Conservation (phyloP, 2,113 vertebrate species). For the Zootoca vivipara region DNA sequence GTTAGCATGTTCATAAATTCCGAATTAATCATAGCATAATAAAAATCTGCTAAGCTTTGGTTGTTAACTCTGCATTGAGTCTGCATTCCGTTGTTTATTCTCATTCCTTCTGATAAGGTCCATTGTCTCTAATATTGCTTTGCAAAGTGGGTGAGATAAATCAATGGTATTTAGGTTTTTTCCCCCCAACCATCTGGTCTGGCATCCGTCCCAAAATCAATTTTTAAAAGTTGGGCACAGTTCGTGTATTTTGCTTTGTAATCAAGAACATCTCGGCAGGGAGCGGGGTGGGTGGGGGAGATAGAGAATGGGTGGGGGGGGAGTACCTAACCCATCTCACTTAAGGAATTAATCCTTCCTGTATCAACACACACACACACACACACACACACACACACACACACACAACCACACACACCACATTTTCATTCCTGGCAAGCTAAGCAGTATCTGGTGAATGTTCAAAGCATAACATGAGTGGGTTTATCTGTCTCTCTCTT, state of each 20-base stretch:
- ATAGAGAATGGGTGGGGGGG: constrained; percentile 14
- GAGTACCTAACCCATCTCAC: constrained; percentile 36
- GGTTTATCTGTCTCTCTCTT: not conserved
- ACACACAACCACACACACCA: not conserved
- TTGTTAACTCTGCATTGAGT: constrained; percentile 76
- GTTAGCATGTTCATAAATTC: constrained; percentile 61
- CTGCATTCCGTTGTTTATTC: constrained; percentile 77
- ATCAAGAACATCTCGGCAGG: constrained; percentile 49
- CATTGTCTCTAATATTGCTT: constrained; percentile 81
- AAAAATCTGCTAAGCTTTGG: constrained; percentile 73
- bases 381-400: not conserved
- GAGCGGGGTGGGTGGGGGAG: constrained; percentile 11
- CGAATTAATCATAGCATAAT: constrained; percentile 76
- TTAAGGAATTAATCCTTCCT: constrained; percentile 40
- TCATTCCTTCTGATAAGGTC: constrained; percentile 82
- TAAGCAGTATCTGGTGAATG: constrained; percentile 12
- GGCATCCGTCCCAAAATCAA: constrained; percentile 76
- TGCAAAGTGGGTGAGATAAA: constrained; percentile 81
- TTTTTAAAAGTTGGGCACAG: constrained; percentile 77
- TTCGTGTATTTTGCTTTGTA: constrained; percentile 70
- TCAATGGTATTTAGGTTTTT: constrained; percentile 80
- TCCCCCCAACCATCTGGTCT: constrained; percentile 80
- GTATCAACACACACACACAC: not conserved
- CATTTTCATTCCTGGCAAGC: constrained; percentile 17
- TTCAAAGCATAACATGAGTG: not conserved